A percentile compares a stretch with the other conserved stretches of the same genome.
Evolutionary conservation across 2,113 vertebrate genomes (phyloP).

Genomic region (Jacana jacana): DNA sequence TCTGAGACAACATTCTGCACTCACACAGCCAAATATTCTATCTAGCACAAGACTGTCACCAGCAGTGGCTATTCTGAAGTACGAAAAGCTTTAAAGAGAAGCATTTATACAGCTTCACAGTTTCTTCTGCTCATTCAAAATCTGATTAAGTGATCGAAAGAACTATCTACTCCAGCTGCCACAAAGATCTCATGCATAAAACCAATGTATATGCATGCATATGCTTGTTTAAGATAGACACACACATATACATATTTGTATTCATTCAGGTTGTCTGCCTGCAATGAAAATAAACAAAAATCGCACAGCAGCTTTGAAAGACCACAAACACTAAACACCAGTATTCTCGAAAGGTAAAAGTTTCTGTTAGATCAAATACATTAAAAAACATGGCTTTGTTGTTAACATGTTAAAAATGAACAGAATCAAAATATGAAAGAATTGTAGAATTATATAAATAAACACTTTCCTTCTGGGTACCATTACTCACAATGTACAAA

Average conservation of each 20-base stretch:
- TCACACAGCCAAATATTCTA: rapidly evolving
- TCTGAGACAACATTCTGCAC: neutral
- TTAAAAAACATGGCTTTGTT: slow-evolving; percentile 4
- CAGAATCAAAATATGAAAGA: slow-evolving; percentile 10
- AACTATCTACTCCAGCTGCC: neutral
- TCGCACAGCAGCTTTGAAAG: neutral
- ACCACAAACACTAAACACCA: neutral
- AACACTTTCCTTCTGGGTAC: slow-evolving; percentile 64
- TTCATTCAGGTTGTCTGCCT: neutral
- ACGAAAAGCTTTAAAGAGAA: neutral
- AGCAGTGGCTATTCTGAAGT: neutral
- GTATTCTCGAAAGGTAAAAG: neutral
- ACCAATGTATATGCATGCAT: neutral
- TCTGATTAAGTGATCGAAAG: neutral
- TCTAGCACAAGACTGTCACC: neutral
- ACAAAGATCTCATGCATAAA: neutral
- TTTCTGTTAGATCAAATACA: neutral
- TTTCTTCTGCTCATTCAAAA: neutral
- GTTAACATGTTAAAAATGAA: slow-evolving; percentile 1
- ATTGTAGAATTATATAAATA: slow-evolving; percentile 39
- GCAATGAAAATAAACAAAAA: neutral
- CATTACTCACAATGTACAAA: slow-evolving; percentile 65
- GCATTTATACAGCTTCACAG: neutral
- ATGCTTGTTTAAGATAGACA: neutral
- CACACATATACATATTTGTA: rapidly evolving